Evolutionary conservation across 2,113 vertebrate species (phyloP).

Genomic region (Hippocampus barbouri): DNA sequence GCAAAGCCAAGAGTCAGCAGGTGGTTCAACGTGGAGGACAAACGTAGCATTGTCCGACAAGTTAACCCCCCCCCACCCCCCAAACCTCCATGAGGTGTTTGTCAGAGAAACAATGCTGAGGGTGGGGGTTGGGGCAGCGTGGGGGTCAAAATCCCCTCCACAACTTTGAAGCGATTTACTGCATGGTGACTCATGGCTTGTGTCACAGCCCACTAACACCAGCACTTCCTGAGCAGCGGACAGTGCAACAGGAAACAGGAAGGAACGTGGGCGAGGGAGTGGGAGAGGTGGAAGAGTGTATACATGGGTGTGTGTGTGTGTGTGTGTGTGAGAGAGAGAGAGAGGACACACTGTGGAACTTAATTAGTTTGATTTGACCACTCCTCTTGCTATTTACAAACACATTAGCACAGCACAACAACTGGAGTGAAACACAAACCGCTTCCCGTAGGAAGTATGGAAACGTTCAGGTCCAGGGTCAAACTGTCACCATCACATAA

Average conservation of each 20-base stretch:
- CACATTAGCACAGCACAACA: neutral
- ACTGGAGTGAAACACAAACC: neutral
- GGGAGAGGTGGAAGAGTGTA: constrained; percentile 19
- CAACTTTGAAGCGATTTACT: constrained; percentile 29
- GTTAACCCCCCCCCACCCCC: constrained; percentile 37
- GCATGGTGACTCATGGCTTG: constrained; percentile 46
- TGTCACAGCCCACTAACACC: constrained; percentile 36
- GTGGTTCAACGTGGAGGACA: constrained; percentile 51
- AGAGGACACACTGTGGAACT: neutral
- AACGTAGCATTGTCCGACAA: constrained; percentile 52
- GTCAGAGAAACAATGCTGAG: constrained; percentile 52
- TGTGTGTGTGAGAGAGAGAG: neutral
- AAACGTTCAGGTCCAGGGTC: neutral
- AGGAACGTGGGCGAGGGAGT: constrained; percentile 54
- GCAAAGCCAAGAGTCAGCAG: constrained; percentile 60
- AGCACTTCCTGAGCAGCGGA: constrained; percentile 61
- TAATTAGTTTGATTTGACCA: constrained; percentile 8
- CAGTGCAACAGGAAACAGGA: constrained; percentile 69
- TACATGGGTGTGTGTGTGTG: constrained; percentile 7
- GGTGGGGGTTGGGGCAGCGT: constrained; percentile 25
- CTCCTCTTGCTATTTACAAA: constrained; percentile 15
- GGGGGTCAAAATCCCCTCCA: constrained; percentile 23
- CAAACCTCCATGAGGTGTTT: constrained; percentile 42
- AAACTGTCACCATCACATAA: neutral
- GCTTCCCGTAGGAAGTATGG: neutral